phyloP scores from a whole-genome alignment of 2,888 invertebrate species.

The Mesorhabditis belari region DNA sequence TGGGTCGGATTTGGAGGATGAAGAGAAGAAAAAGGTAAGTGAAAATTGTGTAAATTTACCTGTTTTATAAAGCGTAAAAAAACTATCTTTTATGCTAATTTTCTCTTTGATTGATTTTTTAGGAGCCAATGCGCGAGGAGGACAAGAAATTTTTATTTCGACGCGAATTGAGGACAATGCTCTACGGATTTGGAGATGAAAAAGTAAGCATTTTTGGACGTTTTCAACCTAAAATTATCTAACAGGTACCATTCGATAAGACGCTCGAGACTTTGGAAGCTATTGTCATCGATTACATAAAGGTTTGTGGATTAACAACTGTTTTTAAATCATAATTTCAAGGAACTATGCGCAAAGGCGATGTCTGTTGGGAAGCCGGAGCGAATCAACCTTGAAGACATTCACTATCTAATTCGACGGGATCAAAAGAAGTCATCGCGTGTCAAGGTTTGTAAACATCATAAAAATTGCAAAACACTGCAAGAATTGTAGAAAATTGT shows the following conservation, averaged over 20 bases:
- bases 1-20: conserved; percentile 28
- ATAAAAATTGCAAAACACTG: no score
- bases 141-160: conserved; percentile 49
- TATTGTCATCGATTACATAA: conserved; percentile 81
- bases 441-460: conserved; percentile 77
- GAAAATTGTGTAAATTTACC: neutral
- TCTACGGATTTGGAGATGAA: conserved; percentile 99
- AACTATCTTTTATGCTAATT: no score
- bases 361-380: conserved; percentile 68
- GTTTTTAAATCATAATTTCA: neutral
- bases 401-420: conserved; percentile 80
- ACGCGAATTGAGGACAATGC: conserved; percentile 83
- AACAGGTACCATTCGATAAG: conserved; percentile 78
- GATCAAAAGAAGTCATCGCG: conserved; percentile 92
- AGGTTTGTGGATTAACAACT: conserved; percentile 52
- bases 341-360: neutral
- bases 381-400: conserved; percentile 93
- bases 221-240: neutral
- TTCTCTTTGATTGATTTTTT: no score
- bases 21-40: conserved; percentile 3
- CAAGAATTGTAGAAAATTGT: no score
- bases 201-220: conserved; percentile 66
- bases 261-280: conserved; percentile 95
- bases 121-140: conserved; percentile 8
- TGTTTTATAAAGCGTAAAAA: neutral